Evolutionary conservation across 2,797 vertebrate genomes (phyloP).

Genomic region (Valencia hispanica): DNA sequence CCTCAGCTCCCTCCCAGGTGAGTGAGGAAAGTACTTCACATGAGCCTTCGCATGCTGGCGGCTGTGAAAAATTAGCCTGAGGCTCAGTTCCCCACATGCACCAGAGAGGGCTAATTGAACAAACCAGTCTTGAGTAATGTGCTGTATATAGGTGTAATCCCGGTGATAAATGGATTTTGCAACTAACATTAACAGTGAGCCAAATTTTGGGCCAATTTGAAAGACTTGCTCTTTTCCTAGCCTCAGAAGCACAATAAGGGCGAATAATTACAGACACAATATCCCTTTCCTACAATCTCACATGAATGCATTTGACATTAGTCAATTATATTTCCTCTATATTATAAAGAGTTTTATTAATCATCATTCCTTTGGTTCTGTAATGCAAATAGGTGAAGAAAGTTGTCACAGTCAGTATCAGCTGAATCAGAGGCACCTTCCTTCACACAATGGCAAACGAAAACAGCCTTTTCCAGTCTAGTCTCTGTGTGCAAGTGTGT

Average conservation of each 20-base stretch:
- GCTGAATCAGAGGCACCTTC: conserved; percentile 80
- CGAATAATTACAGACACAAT: conserved; percentile 45
- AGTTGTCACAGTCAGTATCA: conserved; percentile 65
- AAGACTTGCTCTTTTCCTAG: conserved; percentile 54
- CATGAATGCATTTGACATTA: conserved; percentile 1
- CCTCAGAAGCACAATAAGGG: conserved; percentile 35
- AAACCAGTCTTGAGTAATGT: conserved; percentile 74
- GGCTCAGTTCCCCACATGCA: conserved; percentile 63
- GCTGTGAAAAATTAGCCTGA: conserved; percentile 75
- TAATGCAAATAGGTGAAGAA: conserved; percentile 46
- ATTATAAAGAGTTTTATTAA: conserved; percentile 6
- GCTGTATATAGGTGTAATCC: conserved; percentile 68
- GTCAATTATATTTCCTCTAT: conserved; percentile 11
- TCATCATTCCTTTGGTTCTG: conserved; percentile 15
- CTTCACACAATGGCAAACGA: conserved; percentile 81
- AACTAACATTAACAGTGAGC: conserved; percentile 70
- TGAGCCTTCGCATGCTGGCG: conserved; percentile 62
- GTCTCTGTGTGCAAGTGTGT: conserved; percentile 38
- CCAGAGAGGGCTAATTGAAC: conserved; percentile 76
- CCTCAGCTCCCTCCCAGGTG: conserved; percentile 67
- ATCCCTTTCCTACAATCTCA: conserved; percentile 28
- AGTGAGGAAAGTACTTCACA: conserved; percentile 66
- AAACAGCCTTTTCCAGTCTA: conserved; percentile 84
- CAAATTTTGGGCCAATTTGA: conserved; percentile 66
- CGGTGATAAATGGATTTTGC: conserved; percentile 79